Conservation (phyloP, 2,888 invertebrate genomes). For the Ditula angustiorana region DNA sequence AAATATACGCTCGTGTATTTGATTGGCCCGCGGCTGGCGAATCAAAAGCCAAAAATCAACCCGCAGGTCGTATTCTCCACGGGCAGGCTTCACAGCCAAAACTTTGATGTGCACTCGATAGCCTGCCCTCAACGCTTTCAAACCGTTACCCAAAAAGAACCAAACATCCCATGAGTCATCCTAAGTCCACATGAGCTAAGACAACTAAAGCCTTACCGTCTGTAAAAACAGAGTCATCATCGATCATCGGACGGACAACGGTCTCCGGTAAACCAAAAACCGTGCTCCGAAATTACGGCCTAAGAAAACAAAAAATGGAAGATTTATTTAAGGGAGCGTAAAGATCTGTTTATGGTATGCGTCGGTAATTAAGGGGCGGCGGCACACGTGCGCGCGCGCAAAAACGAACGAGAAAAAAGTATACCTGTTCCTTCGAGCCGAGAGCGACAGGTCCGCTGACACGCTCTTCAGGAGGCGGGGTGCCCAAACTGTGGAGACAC, state of each 20-base stretch:
- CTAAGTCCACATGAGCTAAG: constrained; percentile 52
- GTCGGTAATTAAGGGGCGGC: constrained; percentile 85
- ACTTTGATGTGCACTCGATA: too few species aligned
- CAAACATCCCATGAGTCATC: constrained; percentile 49
- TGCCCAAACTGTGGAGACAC: constrained; percentile 64
- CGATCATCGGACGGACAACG: constrained; percentile 64
- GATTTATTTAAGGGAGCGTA: constrained; percentile 86
- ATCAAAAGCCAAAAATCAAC: too few species aligned
- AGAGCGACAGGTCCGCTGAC: constrained; percentile 83
- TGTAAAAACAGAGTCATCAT: constrained; percentile 79
- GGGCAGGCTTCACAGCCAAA: too few species aligned
- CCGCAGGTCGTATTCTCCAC: too few species aligned
- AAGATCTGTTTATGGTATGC: constrained; percentile 86
- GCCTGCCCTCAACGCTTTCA: constrained; percentile 1
- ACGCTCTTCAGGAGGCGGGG: constrained; percentile 63
- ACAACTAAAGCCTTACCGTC: constrained; percentile 67
- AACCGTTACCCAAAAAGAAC: constrained; percentile 41
- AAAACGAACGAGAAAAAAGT: constrained; percentile 79
- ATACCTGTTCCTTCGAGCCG: constrained; percentile 76
- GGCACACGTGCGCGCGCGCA: constrained; percentile 82
- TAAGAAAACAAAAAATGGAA: constrained; percentile 81
- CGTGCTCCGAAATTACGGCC: constrained; percentile 74
- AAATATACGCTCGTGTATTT: too few species aligned
- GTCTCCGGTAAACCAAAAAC: constrained; percentile 74
- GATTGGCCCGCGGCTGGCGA: too few species aligned